A percentile compares a stretch with the other conserved stretches of the same genome.
phyloP scores from a whole-genome alignment of 1,140 invertebrate species.

The Apis mellifera region Amel_HAv3.1 CM009933.2:4485001-4485500 shows the following conservation, averaged over 20 bases:
- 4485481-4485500: too few relatives aligned
- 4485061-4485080: slow-evolving; percentile 5
- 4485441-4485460: too few relatives aligned
- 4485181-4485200: background rate
- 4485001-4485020: background rate
- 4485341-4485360: background rate
- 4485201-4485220: background rate
- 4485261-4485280: slow-evolving; percentile 4
- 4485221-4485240: background rate
- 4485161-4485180: slow-evolving; percentile 7
- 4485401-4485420: slow-evolving; percentile 24
- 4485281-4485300: slow-evolving; percentile 11
- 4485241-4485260: slow-evolving; percentile 15
- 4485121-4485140: background rate
- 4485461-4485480: background rate
- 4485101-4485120: background rate
- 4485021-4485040: background rate
- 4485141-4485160: slow-evolving; percentile 22
- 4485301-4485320: slow-evolving; percentile 16
- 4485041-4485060: background rate
- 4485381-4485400: background rate
- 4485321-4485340: background rate
- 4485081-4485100: background rate
- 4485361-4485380: slow-evolving; percentile 2
- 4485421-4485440: slow-evolving; percentile 28